A percentile compares a stretch with the other conserved stretches of the same genome.
These are phyloP conservation scores for Bombus sylvicola DNA, from an alignment of 1,140 invertebrate species.

Conservation along the genomic window DNA sequence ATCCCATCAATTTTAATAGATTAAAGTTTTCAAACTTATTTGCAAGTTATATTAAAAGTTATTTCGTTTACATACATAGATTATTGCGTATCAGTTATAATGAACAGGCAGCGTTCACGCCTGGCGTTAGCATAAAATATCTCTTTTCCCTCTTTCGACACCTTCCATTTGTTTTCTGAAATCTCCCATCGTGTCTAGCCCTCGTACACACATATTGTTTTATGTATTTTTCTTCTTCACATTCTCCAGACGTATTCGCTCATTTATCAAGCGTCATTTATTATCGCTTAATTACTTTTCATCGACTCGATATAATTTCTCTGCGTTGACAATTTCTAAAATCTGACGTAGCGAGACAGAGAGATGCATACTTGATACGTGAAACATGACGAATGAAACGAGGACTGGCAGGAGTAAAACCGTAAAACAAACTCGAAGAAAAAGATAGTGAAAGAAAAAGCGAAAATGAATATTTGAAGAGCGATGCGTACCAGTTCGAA, in stretches of 20 bases:
- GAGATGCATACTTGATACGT: neutral
- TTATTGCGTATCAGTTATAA: neutral
- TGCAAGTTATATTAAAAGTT: neutral
- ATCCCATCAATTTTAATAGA: neutral
- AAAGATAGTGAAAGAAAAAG: neutral
- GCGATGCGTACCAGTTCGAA: neutral
- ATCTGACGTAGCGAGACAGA: neutral
- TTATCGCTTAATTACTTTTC: neutral
- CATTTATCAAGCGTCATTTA: neutral
- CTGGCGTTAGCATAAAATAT: constrained; percentile 14
- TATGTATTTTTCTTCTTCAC: constrained; percentile 9
- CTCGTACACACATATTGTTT: neutral
- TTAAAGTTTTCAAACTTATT: neutral
- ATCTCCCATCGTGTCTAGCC: neutral
- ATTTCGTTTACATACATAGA: neutral
- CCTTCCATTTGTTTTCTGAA: constrained; percentile 17
- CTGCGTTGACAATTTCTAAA: neutral
- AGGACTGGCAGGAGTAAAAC: neutral
- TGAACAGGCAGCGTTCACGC: neutral
- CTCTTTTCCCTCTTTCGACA: neutral
- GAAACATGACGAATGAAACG: neutral
- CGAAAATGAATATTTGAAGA: constrained; percentile 14
- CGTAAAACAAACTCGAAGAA: neutral
- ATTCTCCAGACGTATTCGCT: neutral
- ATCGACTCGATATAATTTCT: neutral